Percentiles rank a stretch among this genome's conserved stretches.
phyloP scores from a whole-genome alignment of 1,140 invertebrate genomes.

The Macrobrachium nipponense region DNA sequence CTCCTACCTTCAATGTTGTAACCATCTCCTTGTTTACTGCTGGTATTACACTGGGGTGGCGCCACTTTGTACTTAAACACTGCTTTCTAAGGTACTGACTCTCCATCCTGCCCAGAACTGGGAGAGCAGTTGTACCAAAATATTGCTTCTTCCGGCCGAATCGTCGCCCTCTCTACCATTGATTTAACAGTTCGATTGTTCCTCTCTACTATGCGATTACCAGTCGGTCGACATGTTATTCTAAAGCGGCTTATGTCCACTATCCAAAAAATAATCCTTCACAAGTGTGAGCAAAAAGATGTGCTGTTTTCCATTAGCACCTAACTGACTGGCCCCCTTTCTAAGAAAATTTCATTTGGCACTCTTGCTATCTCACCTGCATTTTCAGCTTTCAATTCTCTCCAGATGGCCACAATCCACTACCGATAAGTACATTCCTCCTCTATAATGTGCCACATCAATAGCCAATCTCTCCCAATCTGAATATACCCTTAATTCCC shows the following conservation, averaged over 20 bases:
- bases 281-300: not conserved
- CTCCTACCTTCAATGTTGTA: not conserved
- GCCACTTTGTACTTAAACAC: not conserved
- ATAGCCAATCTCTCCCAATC: constrained; percentile 15
- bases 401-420: constrained; percentile 1
- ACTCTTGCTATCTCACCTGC: no score
- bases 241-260: constrained; percentile 23
- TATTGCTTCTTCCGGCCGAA: not conserved
- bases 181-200: constrained; percentile 24
- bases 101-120: not conserved
- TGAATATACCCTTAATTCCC: not conserved
- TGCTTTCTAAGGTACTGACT: not conserved
- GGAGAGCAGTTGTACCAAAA: not conserved
- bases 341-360: constrained; percentile 15
- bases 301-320: constrained; percentile 22
- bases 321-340: constrained; percentile 14
- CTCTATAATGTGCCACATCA: constrained; percentile 23
- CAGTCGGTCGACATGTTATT: constrained; percentile 13
- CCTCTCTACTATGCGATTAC: constrained; percentile 28
- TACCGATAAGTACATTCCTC: not conserved
- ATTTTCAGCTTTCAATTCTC: not conserved
- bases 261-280: constrained; percentile 14
- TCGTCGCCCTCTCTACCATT: not conserved
- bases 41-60: not conserved
- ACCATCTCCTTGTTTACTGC: not conserved